Evolutionary conservation across 2,888 invertebrate species (phyloP).

Genomic region (Folsomia manolachei): DNA sequence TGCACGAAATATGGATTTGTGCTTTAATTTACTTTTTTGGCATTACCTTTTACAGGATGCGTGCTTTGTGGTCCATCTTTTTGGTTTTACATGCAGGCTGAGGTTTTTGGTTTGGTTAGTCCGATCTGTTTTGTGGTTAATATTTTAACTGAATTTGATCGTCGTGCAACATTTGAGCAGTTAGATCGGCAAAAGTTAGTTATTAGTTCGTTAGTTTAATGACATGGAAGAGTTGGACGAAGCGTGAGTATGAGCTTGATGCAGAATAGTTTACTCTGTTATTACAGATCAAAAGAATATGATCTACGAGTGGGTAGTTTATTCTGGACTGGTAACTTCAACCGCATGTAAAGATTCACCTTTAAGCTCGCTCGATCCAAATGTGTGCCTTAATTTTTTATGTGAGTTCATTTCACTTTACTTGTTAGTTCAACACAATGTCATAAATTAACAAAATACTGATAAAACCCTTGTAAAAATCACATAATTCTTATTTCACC

Average conservation of each 20-base stretch:
- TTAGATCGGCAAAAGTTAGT: constrained; percentile 18
- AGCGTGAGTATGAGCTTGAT: constrained; percentile 11
- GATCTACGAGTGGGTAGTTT: constrained; percentile 14
- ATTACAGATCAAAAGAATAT: constrained; percentile 18
- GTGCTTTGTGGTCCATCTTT: neutral
- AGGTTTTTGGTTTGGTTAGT: neutral
- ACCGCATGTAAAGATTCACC: neutral
- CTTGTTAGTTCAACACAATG: constrained; percentile 11
- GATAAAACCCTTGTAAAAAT: constrained; percentile 8
- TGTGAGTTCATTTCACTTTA: neutral
- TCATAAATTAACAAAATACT: constrained; percentile 8
- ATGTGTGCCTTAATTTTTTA: constrained; percentile 22
- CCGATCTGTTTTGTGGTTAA: neutral
- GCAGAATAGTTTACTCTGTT: constrained; percentile 11
- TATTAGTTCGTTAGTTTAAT: constrained; percentile 21
- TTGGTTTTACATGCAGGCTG: too few species aligned
- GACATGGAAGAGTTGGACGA: constrained; percentile 7
- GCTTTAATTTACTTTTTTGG: neutral
- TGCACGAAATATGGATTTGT: too few species aligned
- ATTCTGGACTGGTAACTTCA: neutral
- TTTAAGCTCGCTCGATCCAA: constrained; percentile 3
- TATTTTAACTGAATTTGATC: neutral
- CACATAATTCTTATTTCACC: constrained; percentile 1
- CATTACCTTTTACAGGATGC: neutral
- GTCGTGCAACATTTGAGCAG: constrained; percentile 15